Evolutionary conservation across 2,113 vertebrate genomes (phyloP), one percentile per base, ranked within the genome.

Genomic region (Cephalopterus ornatus): DNA sequence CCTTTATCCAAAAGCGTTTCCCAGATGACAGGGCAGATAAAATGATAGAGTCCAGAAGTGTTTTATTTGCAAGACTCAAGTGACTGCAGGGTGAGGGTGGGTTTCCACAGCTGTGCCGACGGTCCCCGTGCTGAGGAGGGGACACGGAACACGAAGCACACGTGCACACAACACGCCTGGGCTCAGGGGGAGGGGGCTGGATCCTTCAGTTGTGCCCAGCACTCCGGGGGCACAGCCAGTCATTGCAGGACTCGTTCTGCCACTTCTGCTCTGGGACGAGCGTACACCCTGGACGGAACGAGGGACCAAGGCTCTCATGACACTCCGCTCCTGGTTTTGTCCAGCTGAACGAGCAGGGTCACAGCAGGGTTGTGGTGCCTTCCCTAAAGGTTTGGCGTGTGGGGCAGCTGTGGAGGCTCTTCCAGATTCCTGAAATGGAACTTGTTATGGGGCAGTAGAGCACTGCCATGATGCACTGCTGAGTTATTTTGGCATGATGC

Each of bases 1-100:
- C 80, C 84, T 93, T 94, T 72, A 95, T 94, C 87, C 44, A 46
- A 85, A 87, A 41, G 66, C 71, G 73, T 88, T 97, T 92, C 65
- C 52, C 86, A 81, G 95, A 95, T 95, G 73, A 67, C n/a, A 92
- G 80, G 41, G 49, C 28, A 85, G 94, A 96, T 96, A 93, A 93
- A 63, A 85, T 79, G 66, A 93, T 73, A 68, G 78, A 92, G 73
- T 65, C 65, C 28, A 1, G 28, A 58, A 96, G 65, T 78, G 76
- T 52, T 92, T 87, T 72, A 76, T 85, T 95, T 82, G 62, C 89
- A 74, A 61, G 81, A 76, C 79, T 79, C 41, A 87, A 91, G 87
- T 72, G 84, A 8, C 15, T 78, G 16, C 17, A 76, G 92, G 42
- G 10, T 16, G 81, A 70, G 68, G 14, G 17, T 56, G 78, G 49